These are phyloP conservation scores for Panopea generosa DNA, from an alignment of 2,888 invertebrate species.

Conservation along the genomic window DNA sequence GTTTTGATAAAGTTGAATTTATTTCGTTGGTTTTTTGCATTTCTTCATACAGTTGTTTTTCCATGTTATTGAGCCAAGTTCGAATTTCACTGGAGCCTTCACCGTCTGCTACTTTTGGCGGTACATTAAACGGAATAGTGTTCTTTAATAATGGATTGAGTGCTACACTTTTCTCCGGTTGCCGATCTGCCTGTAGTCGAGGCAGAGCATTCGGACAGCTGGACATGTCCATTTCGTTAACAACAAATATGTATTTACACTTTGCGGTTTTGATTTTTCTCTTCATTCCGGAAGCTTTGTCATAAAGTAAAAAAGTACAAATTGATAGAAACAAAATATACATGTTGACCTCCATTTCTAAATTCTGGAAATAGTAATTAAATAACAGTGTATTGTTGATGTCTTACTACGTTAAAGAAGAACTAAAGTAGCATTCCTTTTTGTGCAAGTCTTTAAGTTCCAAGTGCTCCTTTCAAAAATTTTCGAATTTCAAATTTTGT, in stretches of 20 bases:
- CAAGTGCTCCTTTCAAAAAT: too few species aligned
- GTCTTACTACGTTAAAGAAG: too few species aligned
- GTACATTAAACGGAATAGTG: background rate
- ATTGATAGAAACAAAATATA: too few species aligned
- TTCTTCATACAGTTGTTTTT: constrained; percentile 71
- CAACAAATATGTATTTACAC: constrained; percentile 77
- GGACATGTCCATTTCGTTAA: constrained; percentile 76
- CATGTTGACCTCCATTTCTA: too few species aligned
- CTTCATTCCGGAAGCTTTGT: constrained; percentile 12
- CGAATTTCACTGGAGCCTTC: constrained; percentile 30
- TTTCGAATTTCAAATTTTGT: too few species aligned
- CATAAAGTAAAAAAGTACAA: constrained; percentile 2
- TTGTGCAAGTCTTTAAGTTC: too few species aligned
- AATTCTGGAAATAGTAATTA: too few species aligned
- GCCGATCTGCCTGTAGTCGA: constrained; percentile 60
- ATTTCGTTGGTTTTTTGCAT: constrained; percentile 71
- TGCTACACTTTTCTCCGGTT: constrained; percentile 23
- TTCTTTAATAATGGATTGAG: constrained; percentile 17
- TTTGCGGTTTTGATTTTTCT: constrained; percentile 44
- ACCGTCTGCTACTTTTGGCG: too few species aligned
- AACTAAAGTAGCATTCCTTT: too few species aligned
- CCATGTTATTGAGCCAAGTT: constrained; percentile 58
- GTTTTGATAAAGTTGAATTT: constrained; percentile 75
- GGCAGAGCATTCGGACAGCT: constrained; percentile 70
- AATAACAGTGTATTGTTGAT: too few species aligned